Evolutionary conservation across 30 jellyfish, hydroid and myxozoan species (phyloP).

Genomic region (Clytia hemisphaerica): DNA sequence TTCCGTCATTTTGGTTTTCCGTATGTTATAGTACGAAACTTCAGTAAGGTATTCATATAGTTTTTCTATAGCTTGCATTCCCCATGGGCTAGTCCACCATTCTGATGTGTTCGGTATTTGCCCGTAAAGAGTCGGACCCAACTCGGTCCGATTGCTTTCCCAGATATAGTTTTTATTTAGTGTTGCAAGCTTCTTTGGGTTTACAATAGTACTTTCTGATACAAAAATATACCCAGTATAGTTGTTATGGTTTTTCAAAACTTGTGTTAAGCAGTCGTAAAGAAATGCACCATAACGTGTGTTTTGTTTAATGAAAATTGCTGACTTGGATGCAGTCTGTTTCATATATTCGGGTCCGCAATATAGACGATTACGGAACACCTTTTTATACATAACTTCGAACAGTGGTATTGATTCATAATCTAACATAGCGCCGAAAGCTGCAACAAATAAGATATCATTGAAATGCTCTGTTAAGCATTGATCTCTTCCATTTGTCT

Average conservation of each 20-base stretch:
- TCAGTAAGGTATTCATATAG: slow-evolving; percentile 79
- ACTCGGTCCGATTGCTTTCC: slow-evolving; percentile 39
- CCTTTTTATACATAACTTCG: slow-evolving; percentile 72
- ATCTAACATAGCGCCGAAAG: slow-evolving; percentile 52
- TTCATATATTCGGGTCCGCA: slow-evolving; percentile 58
- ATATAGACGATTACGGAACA: slow-evolving; percentile 52
- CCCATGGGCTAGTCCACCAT: slow-evolving; percentile 99
- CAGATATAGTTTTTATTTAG: slow-evolving; percentile 44
- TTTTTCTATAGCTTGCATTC: slow-evolving; percentile 83
- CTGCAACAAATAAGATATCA: slow-evolving; percentile 49
- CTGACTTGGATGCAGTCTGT: slow-evolving; percentile 35
- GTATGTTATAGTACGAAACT: slow-evolving; percentile 43
- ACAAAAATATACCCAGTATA: slow-evolving; percentile 69
- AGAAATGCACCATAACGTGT: slow-evolving; percentile 87
- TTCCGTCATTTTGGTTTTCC: slow-evolving; percentile 62
- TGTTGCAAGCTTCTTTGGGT: slow-evolving; percentile 47
- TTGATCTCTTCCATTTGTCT: too few species aligned
- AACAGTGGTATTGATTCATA: slow-evolving; percentile 83
- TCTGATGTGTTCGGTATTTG: slow-evolving; percentile 80
- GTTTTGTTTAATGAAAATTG: slow-evolving; percentile 56
- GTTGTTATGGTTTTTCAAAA: slow-evolving; percentile 37
- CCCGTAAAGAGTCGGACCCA: slow-evolving; percentile 74
- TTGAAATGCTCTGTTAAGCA: slow-evolving; percentile 50
- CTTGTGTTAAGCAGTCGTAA: slow-evolving; percentile 76
- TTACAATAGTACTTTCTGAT: slow-evolving; percentile 62